Conservation (phyloP, 2,113 vertebrate genomes). For the Perca fluviatilis region DNA sequence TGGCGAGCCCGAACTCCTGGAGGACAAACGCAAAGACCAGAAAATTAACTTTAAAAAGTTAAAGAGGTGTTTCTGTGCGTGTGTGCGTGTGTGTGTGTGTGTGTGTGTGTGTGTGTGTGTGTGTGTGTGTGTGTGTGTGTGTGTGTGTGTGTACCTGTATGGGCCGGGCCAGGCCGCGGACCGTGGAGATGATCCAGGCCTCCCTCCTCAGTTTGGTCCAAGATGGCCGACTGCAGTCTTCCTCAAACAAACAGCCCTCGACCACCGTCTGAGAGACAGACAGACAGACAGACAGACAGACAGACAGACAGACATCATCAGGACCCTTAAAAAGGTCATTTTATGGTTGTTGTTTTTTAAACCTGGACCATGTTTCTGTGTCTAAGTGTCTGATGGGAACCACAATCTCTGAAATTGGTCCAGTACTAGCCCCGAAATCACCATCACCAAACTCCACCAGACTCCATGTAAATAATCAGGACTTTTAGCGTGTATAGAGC, state of each 20-base stretch:
- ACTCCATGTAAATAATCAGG: too few relatives aligned
- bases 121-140: too few relatives aligned
- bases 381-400: too few relatives aligned
- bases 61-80: too few relatives aligned
- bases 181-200: constrained; percentile 77
- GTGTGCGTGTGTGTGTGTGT: neutral
- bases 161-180: constrained; percentile 78
- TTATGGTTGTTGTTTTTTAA: too few relatives aligned
- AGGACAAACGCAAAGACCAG: neutral
- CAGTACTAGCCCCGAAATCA: too few relatives aligned
- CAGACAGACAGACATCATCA: accelerated
- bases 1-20: constrained; percentile 79
- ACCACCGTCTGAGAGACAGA: constrained; percentile 64
- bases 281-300: too few relatives aligned
- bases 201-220: constrained; percentile 76
- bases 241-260: constrained; percentile 72
- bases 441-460: too few relatives aligned
- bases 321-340: too few relatives aligned
- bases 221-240: constrained; percentile 44
- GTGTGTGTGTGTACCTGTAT: constrained; percentile 65
- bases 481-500: too few relatives aligned
- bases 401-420: too few relatives aligned
- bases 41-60: neutral
- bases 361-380: too few relatives aligned
- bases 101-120: neutral